Conservation (phyloP, 2,113 vertebrate genomes). For the Arenaria interpres region DNA sequence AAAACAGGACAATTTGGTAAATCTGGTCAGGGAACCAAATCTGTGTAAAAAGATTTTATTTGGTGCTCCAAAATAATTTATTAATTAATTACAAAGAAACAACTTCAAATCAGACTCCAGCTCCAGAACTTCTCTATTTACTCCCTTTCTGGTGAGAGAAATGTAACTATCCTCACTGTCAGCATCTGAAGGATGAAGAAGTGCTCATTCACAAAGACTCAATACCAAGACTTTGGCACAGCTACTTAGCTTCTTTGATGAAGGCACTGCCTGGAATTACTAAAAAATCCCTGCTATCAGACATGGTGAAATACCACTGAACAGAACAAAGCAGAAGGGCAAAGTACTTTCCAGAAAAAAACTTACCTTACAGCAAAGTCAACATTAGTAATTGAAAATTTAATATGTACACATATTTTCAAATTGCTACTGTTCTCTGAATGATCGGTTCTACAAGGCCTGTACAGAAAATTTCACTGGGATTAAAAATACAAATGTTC, state of each 20-base stretch:
- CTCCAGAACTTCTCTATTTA: neutral
- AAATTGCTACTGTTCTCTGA: neutral
- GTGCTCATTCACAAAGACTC: neutral
- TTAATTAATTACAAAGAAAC: neutral
- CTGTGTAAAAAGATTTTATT: neutral
- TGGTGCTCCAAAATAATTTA: neutral
- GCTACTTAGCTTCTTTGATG: neutral
- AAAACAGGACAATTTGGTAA: neutral
- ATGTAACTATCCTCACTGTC: neutral
- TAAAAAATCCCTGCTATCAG: neutral
- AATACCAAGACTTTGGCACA: neutral
- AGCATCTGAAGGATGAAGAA: neutral
- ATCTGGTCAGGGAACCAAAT: neutral
- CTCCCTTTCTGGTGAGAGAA: neutral
- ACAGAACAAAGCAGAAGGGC: neutral
- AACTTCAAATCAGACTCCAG: neutral
- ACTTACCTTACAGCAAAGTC: neutral
- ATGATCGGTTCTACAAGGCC: neutral
- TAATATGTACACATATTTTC: neutral
- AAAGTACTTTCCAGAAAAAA: neutral
- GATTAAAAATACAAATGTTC: neutral
- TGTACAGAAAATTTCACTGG: neutral
- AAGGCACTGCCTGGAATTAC: neutral
- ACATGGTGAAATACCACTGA: neutral
- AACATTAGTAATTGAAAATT: neutral